Conservation (phyloP, 1,140 invertebrate species). For the Plodia interpunctella region DNA sequence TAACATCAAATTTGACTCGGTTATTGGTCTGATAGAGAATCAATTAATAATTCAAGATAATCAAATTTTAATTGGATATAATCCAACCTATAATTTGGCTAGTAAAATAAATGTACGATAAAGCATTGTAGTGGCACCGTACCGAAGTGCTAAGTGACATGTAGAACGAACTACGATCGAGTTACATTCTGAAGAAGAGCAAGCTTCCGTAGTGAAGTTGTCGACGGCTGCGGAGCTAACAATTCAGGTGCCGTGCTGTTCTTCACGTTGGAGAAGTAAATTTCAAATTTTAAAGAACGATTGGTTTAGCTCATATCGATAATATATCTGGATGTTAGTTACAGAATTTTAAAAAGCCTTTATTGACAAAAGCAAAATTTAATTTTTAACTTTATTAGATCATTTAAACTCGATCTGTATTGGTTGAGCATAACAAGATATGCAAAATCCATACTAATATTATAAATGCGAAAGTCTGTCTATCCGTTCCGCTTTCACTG, state of each 20-base stretch:
- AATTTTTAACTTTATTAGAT: constrained; percentile 30
- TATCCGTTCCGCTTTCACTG: too few species aligned
- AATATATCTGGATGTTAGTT: too few species aligned
- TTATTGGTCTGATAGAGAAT: too few species aligned
- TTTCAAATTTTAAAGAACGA: constrained; percentile 29
- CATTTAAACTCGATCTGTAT: constrained; percentile 39
- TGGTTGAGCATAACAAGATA: constrained; percentile 43
- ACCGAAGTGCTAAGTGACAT: constrained; percentile 10
- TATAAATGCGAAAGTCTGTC: too few species aligned
- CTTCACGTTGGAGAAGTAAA: not conserved
- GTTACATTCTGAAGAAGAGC: constrained; percentile 34
- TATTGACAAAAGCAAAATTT: too few species aligned
- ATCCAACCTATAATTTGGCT: not conserved
- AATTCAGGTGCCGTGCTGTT: constrained; percentile 25
- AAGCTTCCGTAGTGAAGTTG: constrained; percentile 59
- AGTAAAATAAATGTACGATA: not conserved
- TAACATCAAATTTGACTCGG: too few species aligned
- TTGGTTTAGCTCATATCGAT: too few species aligned
- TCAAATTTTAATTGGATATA: too few species aligned
- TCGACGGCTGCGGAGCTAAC: constrained; percentile 39
- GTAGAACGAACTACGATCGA: constrained; percentile 24
- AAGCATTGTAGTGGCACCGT: not conserved
- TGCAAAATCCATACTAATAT: constrained; percentile 24
- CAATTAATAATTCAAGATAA: too few species aligned
- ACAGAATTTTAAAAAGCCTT: too few species aligned